Conservation (phyloP, 2,888 invertebrate species). For the Litoditis marina region DNA sequence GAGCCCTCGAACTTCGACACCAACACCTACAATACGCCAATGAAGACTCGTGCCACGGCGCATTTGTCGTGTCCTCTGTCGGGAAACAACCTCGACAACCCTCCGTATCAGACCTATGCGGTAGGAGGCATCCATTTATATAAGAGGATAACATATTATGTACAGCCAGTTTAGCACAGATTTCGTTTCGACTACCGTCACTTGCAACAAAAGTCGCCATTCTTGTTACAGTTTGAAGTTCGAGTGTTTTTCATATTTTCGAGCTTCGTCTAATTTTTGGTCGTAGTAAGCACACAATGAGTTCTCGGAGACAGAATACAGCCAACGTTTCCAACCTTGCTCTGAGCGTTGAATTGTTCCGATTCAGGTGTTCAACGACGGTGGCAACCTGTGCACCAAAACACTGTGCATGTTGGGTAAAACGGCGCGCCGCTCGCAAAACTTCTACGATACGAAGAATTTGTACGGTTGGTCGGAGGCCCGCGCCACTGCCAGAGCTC, state of each 20-base stretch:
- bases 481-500: constrained; percentile 70
- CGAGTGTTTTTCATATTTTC: background rate
- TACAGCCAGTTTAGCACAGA: too few species aligned
- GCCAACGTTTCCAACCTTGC: too few species aligned
- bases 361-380: constrained; percentile 16
- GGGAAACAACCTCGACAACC: constrained; percentile 35
- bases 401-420: constrained; percentile 47
- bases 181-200: too few species aligned
- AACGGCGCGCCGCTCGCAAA: constrained; percentile 35
- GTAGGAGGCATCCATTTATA: too few species aligned
- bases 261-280: too few species aligned
- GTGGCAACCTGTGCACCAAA: constrained; percentile 34
- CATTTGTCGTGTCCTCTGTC: constrained; percentile 41
- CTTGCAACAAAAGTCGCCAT: too few species aligned
- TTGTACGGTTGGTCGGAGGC: constrained; percentile 76
- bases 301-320: too few species aligned
- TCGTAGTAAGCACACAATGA: too few species aligned
- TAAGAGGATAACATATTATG: too few species aligned
- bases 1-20: constrained; percentile 68
- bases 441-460: constrained; percentile 41
- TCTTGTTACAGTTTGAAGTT: too few species aligned
- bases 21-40: constrained; percentile 80
- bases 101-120: constrained; percentile 39
- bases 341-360: too few species aligned
- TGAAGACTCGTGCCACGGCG: constrained; percentile 78